Base-by-base conservation (phyloP, 1,140 invertebrate species). In the Zaprionus capensis region DNA sequence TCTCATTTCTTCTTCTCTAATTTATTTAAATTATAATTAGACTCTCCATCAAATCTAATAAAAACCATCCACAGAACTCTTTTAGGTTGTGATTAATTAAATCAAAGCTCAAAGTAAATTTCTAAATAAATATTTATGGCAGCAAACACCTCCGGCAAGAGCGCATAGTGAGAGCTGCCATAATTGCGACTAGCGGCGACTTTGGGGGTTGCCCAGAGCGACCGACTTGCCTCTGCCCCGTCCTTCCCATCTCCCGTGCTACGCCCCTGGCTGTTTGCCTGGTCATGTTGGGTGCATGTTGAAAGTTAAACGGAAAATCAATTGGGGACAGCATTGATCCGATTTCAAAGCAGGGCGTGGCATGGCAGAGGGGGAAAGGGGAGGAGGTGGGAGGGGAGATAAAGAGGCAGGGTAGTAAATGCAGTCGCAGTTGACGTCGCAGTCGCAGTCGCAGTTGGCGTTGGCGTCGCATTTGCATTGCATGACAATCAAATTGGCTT, bases 321-420 rank as follows among this genome's bases (percentile, higher is more conserved):
- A 90, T 90, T 90, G 85, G 79, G 85, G 86, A 85, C 85, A 90
- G 71, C 81, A 90, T 90, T 90, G 85, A 90, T 90, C 85, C 86
- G 76, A 75, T 71, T 76, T 61, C 58, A 49, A 44, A 71, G 59
- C 24, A 28, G 41, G 41, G 44, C 20, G 38, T 38, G 51, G 36
- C 55, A 79, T 62, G 71, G 80, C 76, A 66, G 74, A 44, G 70
- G 31, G 41, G 49, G 63, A 11, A 26, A 7, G 58, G 57, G 62
- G 68, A 20, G 28, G 34, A 28, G 49, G 17, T 17, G 41, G 17
- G 2, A 0, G 6, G 41, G 6, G n/a, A 15, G n/a, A 2, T 2
- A 38, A 4, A n/a, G 22, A 26, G 14, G 20, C 17, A n/a, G 41
- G 7, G 26, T 12, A 59, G 58, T 24, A 65, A 69, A 36, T 49